These are phyloP conservation scores for Brevimyrus niger DNA, from an alignment of 2,113 vertebrate species.

Conservation along the genomic window DNA sequence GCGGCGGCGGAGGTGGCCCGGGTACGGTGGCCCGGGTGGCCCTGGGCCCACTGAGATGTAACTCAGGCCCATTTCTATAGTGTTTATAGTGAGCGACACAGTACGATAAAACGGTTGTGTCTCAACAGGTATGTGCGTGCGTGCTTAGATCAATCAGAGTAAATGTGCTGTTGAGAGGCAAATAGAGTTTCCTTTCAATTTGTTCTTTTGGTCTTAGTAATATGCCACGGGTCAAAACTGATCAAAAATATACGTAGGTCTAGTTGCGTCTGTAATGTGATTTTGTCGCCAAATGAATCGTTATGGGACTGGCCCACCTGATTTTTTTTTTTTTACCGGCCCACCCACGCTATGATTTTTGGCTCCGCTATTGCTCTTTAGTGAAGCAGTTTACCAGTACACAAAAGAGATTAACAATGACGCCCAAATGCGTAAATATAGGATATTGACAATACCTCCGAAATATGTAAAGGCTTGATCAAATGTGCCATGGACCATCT, in stretches of 20 bases:
- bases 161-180: neutral
- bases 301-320: neutral
- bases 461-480: neutral
- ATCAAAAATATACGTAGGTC: neutral
- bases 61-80: neutral
- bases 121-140: neutral
- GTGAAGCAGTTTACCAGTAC: neutral
- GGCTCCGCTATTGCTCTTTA: neutral
- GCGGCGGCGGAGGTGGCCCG: neutral
- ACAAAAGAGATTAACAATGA: neutral
- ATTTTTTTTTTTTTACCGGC: neutral
- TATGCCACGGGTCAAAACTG: neutral
- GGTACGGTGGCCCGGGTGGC: neutral
- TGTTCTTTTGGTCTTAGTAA: neutral
- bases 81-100: neutral
- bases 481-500: neutral
- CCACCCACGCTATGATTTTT: neutral
- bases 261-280: neutral
- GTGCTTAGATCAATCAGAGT: neutral
- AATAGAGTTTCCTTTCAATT: neutral
- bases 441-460: neutral
- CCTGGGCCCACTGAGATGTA: neutral
- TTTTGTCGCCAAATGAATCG: neutral
- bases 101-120: neutral
- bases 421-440: neutral